Percentiles rank a stretch among this genome's conserved stretches.
Evolutionary conservation across 2,888 invertebrate species (phyloP).

Genomic region (Gerris lacustris): DNA sequence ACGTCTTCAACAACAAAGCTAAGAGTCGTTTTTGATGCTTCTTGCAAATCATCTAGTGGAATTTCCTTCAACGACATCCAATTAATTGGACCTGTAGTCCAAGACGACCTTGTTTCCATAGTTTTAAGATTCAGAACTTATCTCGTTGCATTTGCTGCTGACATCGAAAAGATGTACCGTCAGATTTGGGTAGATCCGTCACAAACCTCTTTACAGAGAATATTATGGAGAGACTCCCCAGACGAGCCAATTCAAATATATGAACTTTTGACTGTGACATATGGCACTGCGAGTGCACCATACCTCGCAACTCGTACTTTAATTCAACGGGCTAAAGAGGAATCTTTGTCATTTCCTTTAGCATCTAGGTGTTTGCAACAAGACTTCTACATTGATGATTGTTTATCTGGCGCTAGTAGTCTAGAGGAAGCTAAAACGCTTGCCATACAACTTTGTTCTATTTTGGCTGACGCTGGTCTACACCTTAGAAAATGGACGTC

Average conservation of each 20-base stretch:
- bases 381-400: too few species aligned
- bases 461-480: not conserved
- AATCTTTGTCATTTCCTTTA: too few species aligned
- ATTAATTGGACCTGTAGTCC: conserved; percentile 31
- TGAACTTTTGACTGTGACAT: too few species aligned
- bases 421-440: too few species aligned
- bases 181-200: conserved; percentile 29
- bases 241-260: too few species aligned
- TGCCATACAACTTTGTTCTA: too few species aligned
- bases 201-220: too few species aligned
- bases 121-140: conserved; percentile 32
- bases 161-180: conserved; percentile 36
- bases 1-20: conserved; percentile 33
- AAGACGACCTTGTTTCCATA: conserved; percentile 32
- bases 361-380: too few species aligned
- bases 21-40: conserved; percentile 34
- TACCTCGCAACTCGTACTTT: too few species aligned
- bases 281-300: too few species aligned
- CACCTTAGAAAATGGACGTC: conserved; percentile 23
- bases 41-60: conserved; percentile 29
- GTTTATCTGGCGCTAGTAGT: not conserved
- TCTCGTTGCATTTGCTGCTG: conserved; percentile 32
- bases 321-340: too few species aligned
- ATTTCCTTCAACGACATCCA: conserved; percentile 22
- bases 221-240: too few species aligned